Conservation (phyloP, 2,888 invertebrate genomes). For the Rhagium mordax region DNA sequence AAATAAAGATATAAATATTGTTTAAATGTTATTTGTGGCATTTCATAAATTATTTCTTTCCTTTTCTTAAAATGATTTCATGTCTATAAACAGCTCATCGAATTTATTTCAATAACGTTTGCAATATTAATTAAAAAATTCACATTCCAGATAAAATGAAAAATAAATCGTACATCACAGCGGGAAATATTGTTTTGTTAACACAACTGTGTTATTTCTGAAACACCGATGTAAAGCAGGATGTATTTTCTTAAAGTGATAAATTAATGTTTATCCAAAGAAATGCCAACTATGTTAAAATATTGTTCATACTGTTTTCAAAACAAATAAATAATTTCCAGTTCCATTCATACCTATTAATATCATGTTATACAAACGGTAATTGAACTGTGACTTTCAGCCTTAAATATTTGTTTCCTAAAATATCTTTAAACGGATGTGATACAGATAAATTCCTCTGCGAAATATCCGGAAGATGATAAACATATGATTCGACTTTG, state of each 20-base stretch:
- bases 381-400: conserved; percentile 20
- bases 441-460: conserved; percentile 52
- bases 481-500: conserved; percentile 39
- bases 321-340: conserved; percentile 18
- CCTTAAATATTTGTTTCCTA: conserved; percentile 20
- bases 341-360: conserved; percentile 18
- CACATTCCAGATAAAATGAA: conserved; percentile 1
- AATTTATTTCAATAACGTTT: background rate
- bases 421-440: conserved; percentile 40
- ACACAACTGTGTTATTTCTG: conserved; percentile 14
- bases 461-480: conserved; percentile 60
- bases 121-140: background rate
- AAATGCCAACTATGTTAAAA: conserved; percentile 3
- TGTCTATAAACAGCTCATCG: background rate
- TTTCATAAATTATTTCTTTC: too few species aligned
- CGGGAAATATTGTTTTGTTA: background rate
- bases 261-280: conserved; percentile 22
- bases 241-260: conserved; percentile 7
- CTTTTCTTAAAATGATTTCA: too few species aligned
- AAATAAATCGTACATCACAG: background rate
- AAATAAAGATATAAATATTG: too few species aligned
- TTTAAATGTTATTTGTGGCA: too few species aligned
- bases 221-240: background rate
- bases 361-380: conserved; percentile 12
- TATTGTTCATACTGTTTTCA: background rate